Evolutionary conservation across 2,113 vertebrate genomes (phyloP).

Genomic region (Pycnonotus jocosus): DNA sequence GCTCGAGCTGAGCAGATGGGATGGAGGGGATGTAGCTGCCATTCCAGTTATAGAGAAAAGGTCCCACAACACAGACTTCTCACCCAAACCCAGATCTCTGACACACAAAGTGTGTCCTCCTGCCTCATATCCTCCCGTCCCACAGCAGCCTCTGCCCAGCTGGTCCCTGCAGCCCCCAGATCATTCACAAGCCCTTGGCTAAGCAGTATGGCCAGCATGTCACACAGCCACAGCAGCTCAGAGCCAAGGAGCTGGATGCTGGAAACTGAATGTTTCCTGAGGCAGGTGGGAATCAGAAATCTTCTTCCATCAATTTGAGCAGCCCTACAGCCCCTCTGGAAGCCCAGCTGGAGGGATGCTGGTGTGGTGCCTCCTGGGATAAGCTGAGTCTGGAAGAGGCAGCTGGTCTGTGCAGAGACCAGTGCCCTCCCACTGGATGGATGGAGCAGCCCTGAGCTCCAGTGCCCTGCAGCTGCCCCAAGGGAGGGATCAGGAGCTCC

Average conservation of each 20-base stretch:
- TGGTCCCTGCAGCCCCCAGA: not conserved
- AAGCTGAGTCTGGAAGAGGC: not conserved
- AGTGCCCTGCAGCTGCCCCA: not conserved
- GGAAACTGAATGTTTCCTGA: not conserved
- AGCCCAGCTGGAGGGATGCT: not conserved
- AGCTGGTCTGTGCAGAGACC: rapidly evolving
- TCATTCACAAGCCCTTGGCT: not conserved
- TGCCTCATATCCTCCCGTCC: not conserved
- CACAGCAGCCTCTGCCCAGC: not conserved
- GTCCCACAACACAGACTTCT: not conserved
- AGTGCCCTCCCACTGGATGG: not conserved
- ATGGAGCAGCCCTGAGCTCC: not conserved
- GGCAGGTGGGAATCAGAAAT: not conserved
- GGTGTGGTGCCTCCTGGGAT: not conserved
- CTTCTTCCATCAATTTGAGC: not conserved
- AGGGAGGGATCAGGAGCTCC: not conserved
- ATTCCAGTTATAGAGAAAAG: not conserved
- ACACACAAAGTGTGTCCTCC: not conserved
- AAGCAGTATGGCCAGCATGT: not conserved
- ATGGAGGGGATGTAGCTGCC: not conserved
- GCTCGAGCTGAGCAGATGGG: rapidly evolving
- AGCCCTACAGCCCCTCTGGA: not conserved
- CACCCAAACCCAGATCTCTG: not conserved
- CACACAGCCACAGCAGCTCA: not conserved
- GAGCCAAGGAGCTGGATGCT: not conserved